Evolutionary conservation across 2,113 vertebrate genomes (phyloP).

Genomic region (Heloderma charlesbogerti): DNA sequence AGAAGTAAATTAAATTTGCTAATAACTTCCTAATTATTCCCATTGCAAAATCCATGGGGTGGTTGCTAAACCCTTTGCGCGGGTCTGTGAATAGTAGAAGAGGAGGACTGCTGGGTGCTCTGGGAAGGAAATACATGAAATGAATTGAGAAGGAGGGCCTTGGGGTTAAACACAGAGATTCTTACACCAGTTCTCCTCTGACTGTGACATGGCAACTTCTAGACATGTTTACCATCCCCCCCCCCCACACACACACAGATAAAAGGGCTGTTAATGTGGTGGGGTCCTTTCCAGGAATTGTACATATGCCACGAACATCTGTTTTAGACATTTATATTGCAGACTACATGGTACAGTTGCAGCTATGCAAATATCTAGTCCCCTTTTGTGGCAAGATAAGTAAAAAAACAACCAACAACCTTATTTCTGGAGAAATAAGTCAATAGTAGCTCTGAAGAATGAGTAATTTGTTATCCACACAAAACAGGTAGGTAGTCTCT

Average conservation of each 20-base stretch:
- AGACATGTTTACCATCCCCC: background rate
- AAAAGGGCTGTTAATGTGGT: background rate
- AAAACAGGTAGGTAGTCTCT: constrained; percentile 46
- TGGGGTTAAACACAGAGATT: background rate
- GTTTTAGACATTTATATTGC: background rate
- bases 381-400: background rate
- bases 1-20: background rate
- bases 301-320: background rate
- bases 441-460: background rate
- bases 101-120: background rate
- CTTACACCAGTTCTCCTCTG: background rate
- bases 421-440: background rate
- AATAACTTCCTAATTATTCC: background rate
- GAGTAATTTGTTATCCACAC: constrained; percentile 29
- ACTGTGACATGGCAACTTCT: background rate
- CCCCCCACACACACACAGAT: background rate
- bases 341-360: background rate
- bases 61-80: background rate
- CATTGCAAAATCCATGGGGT: background rate
- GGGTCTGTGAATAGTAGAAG: background rate
- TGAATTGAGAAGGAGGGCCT: too few species aligned
- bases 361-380: background rate
- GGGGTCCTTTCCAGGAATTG: background rate
- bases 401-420: too few species aligned
- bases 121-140: background rate